Evolutionary conservation across 2,113 vertebrate genomes (phyloP).

Genomic region (Oreotrochilus melanogaster): DNA sequence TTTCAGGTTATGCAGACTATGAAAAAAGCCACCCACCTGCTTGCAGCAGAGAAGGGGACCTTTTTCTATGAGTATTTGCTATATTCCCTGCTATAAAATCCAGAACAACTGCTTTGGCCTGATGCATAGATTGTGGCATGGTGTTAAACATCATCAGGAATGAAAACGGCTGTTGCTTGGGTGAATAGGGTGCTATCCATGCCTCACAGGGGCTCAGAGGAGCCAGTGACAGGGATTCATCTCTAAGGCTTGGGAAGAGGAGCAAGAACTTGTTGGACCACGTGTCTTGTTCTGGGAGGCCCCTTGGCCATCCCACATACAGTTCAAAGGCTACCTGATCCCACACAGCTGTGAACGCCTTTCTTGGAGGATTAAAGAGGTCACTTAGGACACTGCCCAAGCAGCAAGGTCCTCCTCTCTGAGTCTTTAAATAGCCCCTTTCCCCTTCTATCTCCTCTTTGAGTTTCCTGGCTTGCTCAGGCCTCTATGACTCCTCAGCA

Average conservation of each 20-base stretch:
- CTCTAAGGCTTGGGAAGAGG: neutral
- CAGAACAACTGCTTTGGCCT: neutral
- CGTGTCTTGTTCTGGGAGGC: neutral
- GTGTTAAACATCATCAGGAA: neutral
- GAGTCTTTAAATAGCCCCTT: conserved; percentile 64
- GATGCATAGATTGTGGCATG: neutral
- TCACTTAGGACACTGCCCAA: conserved; percentile 59
- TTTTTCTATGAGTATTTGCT: neutral
- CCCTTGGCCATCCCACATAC: conserved; percentile 13
- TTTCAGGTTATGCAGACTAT: neutral
- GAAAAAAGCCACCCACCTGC: neutral
- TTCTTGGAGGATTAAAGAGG: conserved; percentile 69
- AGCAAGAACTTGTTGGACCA: neutral
- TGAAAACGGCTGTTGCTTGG: neutral
- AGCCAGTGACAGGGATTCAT: neutral
- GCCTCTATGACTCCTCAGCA: neutral
- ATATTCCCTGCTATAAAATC: neutral
- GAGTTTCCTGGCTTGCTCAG: conserved; percentile 11
- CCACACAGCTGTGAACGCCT: conserved; percentile 66
- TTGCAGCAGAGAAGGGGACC: neutral
- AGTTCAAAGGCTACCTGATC: conserved; percentile 68
- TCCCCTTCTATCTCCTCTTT: neutral
- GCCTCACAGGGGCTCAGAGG: neutral
- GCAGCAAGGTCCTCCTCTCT: neutral
- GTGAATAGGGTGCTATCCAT: neutral